Evolutionary conservation across 2,113 vertebrate genomes (phyloP), one percentile per base, ranked within the genome.

Genomic region (Chloebia gouldiae): DNA sequence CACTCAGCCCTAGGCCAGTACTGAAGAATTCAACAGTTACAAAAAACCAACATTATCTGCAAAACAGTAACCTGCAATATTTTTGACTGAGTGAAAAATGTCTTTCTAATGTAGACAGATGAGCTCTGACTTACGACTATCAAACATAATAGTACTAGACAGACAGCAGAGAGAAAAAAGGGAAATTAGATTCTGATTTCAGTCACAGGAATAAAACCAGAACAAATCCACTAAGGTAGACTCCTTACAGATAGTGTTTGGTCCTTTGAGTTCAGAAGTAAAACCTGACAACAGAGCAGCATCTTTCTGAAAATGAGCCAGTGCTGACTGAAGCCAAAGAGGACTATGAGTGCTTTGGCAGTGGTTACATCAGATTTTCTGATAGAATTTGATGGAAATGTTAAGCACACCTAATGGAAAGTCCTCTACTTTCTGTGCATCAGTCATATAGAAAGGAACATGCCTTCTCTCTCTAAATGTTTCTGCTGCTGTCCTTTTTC

Each of bases 41-140:
- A 73, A 83, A 80, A 65, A 44, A 33, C 3, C 13, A 15, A 13
- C 2, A 7, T 93, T 75, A 47, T 88, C 57, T 78, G 35, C 19
- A 84, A 86, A 96, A 64, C 35, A 87, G 24, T 86, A 73, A 87
- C 30, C 85, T 75, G 50, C 69, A 92, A 72, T n/a, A 12, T 51
- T 81, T 92, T 72, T 92, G 88, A 91, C 1, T 8, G 64, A 89
- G 30, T 95, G 87, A 88, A 95, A 95, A 96, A 91, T 60, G 23
- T 84, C 66, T 89, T 97, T 83, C 42, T 61, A 90, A 66, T 44
- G 53, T 22, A 83, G 81, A 88, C 9, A 70, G 75, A 86, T 61
- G 81, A 86, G 81, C 44, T 93, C 57, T 76, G 75, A 88, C 66
- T 70, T 93, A 81, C 50, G 75, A 54, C 68, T 91, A 86, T 81